Evolutionary conservation across 2,888 invertebrate genomes (phyloP), one percentile per base, ranked within the genome.

Genomic region (Aphelenchoides bicaudatus): DNA sequence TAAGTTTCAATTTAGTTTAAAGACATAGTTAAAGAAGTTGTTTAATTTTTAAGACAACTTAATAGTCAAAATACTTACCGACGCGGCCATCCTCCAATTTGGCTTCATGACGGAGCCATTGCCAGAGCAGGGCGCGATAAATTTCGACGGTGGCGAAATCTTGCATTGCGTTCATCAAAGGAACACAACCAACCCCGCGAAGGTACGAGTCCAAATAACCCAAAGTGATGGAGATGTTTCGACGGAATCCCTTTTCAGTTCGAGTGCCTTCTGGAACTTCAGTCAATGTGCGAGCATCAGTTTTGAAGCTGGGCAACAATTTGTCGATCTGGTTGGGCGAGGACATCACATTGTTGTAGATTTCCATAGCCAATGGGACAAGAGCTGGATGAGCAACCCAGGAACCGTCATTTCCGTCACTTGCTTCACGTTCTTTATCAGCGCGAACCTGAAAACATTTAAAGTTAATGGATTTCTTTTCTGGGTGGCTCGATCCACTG

Each of bases 91-190:
- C 73, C 58, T 58, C 80, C 68, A 19, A 81, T 76, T 51, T 81
- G 80, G 73, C 86, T 84, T 82, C 79, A 74, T 86, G 86, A 58
- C 85, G 81, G 58, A 87, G 84, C 86, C 87, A 87, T 78, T 87
- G 87, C 87, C 87, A 87, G 56, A 87, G 83, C 80, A 87, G 87
- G 27, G 84, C 85, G 52, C 87, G 82, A 0, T 86, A 87, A 73
- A 87, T 87, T 79, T 88, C 87, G 1, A 87, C 87, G 0, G 87
- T 87, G 3, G 87, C 87, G 0, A 87, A 87, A 76, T 88, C 87
- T 76, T 87, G 87, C 27, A 87, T 84, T 25, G 84, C 83, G 10
- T 85, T 86, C 62, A 83, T 84, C 61, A 85, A 84, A 70, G 84
- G 83, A 78, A 86, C 87, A 73, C 86, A 86, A 0, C 87, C 87